Conservation (phyloP, 35 echinoderm and acorn worm genomes). For the Eucidaris tribuloides region DNA sequence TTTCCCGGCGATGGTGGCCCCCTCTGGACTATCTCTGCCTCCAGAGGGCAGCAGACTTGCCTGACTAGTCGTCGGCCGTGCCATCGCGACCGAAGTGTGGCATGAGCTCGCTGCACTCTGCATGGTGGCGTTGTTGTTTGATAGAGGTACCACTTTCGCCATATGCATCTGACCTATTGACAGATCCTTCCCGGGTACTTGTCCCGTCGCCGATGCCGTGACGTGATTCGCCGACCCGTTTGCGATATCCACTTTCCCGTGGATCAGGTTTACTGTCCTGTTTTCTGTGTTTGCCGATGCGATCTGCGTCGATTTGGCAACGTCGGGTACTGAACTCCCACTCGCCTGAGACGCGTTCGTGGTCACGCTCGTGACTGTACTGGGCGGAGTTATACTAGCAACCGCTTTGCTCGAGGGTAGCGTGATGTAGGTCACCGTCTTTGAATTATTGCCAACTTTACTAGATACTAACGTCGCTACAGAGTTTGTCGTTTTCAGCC, state of each 20-base stretch:
- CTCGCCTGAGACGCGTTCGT: neutral
- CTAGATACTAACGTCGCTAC: conserved; percentile 11
- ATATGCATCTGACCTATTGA: neutral
- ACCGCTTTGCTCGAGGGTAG: conserved; percentile 16
- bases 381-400: conserved; percentile 15
- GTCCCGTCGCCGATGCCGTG: neutral
- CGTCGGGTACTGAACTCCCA: neutral
- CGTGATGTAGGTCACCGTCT: conserved; percentile 6
- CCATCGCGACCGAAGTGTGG: conserved; percentile 7
- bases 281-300: conserved; percentile 9
- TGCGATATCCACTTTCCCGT: neutral
- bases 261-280: neutral
- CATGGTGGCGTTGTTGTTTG: conserved; percentile 28
- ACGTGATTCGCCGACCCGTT: neutral
- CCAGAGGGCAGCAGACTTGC: conserved; percentile 24
- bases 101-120: conserved; percentile 30
- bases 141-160: conserved; percentile 7
- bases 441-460: conserved; percentile 30
- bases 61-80: conserved; percentile 16
- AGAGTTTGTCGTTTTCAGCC: conserved; percentile 23
- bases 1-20: conserved; percentile 25
- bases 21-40: conserved; percentile 38
- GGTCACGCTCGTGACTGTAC: neutral
- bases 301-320: neutral
- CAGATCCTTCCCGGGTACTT: neutral